These are phyloP conservation scores for Epiperipatus broadwayi DNA, from an alignment of 2,888 invertebrate species.

Conservation along the genomic window DNA sequence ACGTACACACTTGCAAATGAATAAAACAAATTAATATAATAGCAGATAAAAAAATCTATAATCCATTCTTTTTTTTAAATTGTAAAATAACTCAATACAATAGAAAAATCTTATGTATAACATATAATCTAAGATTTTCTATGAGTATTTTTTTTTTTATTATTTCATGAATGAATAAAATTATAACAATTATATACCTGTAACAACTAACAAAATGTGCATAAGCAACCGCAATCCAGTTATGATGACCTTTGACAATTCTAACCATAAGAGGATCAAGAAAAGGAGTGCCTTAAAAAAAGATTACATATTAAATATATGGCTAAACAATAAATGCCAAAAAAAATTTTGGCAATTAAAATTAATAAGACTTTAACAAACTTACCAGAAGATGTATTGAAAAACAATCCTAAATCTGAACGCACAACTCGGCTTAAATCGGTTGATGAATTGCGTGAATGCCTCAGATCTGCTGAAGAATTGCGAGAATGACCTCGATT, in stretches of 20 bases:
- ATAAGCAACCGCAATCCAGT: constrained; percentile 92
- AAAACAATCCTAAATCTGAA: constrained; percentile 50
- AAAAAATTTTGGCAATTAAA: constrained; percentile 11
- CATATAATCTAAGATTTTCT: no score
- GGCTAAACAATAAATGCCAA: constrained; percentile 5
- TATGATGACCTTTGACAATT: constrained; percentile 87
- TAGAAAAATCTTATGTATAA: no score
- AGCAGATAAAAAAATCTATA: no score
- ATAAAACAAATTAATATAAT: no score
- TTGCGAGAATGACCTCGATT: constrained; percentile 48
- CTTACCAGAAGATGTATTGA: constrained; percentile 35
- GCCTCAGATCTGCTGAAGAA: constrained; percentile 56
- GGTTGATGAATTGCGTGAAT: constrained; percentile 50
- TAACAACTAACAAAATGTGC: constrained; percentile 89
- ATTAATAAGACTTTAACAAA: constrained; percentile 4
- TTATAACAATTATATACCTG: no score
- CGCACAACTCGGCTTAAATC: constrained; percentile 50
- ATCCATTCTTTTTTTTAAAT: no score
- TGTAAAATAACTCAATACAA: no score
- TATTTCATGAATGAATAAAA: no score
- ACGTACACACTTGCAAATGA: no score
- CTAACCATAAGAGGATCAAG: constrained; percentile 68
- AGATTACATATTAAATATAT: not conserved
- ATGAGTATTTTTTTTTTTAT: no score
- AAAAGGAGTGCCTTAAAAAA: constrained; percentile 21